Conservation (phyloP, 2,888 invertebrate species). For the Yponomeuta plumbellus region DNA sequence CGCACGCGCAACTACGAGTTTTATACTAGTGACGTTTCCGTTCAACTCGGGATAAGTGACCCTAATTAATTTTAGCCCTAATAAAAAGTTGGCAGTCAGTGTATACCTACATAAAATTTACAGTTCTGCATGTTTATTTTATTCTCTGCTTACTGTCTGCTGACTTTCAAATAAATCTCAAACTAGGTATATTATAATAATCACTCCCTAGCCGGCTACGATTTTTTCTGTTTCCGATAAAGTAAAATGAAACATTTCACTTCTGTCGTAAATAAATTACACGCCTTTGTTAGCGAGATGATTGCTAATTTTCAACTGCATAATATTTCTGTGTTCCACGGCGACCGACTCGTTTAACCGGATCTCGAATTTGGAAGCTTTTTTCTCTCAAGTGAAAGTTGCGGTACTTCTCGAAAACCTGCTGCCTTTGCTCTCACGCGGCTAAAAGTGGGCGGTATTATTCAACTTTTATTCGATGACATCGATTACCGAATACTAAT, state of each 20-base stretch:
- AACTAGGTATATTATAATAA: no score
- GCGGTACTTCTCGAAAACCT: slow-evolving; percentile 48
- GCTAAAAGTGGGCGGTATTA: slow-evolving; percentile 37
- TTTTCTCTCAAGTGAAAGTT: slow-evolving; percentile 61
- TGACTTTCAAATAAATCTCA: no score
- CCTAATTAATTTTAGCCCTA: no score
- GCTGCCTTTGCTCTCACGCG: slow-evolving; percentile 45
- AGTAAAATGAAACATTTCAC: neutral
- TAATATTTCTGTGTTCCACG: slow-evolving; percentile 24
- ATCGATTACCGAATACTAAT: slow-evolving; percentile 51
- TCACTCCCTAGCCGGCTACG: neutral
- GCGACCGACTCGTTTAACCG: slow-evolving; percentile 40
- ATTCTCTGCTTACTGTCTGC: no score
- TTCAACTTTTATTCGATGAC: slow-evolving; percentile 56
- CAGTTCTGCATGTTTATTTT: no score
- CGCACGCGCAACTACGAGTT: neutral
- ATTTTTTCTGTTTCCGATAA: slow-evolving; percentile 3
- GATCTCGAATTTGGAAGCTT: slow-evolving; percentile 47
- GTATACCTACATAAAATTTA: no score
- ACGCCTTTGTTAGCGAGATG: slow-evolving; percentile 1
- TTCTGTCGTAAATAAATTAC: slow-evolving; percentile 6
- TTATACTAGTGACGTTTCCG: neutral
- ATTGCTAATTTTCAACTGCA: slow-evolving; percentile 23
- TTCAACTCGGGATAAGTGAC: neutral
- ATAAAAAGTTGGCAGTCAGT: no score